phyloP scores from a whole-genome alignment of 1,140 invertebrate genomes.

The Plectrocnemia conspersa region DNA sequence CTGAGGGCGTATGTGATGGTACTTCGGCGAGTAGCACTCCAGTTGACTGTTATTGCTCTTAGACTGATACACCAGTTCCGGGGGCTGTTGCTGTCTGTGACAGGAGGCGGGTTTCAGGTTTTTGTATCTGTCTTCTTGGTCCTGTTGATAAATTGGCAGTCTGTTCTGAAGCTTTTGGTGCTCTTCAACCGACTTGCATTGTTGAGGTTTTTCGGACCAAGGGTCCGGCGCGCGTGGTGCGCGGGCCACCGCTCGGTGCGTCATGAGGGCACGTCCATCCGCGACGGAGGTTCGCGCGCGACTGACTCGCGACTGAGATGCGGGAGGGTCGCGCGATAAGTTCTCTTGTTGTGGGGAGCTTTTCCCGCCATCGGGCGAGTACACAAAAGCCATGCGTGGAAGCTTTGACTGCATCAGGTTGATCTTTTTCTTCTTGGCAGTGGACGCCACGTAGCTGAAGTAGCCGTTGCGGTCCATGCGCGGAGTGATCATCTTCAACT shows the following conservation, averaged over 20 bases:
- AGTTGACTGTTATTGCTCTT: constrained; percentile 44
- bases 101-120: constrained; percentile 20
- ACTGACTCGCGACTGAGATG: constrained; percentile 7
- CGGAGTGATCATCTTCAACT: constrained; percentile 49
- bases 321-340: constrained; percentile 36
- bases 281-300: constrained; percentile 41
- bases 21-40: constrained; percentile 51
- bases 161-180: constrained; percentile 13
- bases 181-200: neutral
- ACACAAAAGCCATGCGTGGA: constrained; percentile 43
- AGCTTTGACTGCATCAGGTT: constrained; percentile 49
- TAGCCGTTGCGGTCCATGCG: constrained; percentile 51
- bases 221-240: constrained; percentile 27
- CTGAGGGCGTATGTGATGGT: constrained; percentile 48
- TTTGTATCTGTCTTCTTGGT: constrained; percentile 22
- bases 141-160: constrained; percentile 4
- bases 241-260: constrained; percentile 24
- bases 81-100: constrained; percentile 31
- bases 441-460: constrained; percentile 48
- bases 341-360: constrained; percentile 38
- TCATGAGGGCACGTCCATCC: constrained; percentile 35
- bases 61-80: constrained; percentile 38
- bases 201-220: constrained; percentile 15
- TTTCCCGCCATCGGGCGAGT: constrained; percentile 39
- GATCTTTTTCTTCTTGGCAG: constrained; percentile 52